Evolutionary conservation across 1,140 invertebrate species (phyloP).

Genomic region (Achatina immaculata): DNA sequence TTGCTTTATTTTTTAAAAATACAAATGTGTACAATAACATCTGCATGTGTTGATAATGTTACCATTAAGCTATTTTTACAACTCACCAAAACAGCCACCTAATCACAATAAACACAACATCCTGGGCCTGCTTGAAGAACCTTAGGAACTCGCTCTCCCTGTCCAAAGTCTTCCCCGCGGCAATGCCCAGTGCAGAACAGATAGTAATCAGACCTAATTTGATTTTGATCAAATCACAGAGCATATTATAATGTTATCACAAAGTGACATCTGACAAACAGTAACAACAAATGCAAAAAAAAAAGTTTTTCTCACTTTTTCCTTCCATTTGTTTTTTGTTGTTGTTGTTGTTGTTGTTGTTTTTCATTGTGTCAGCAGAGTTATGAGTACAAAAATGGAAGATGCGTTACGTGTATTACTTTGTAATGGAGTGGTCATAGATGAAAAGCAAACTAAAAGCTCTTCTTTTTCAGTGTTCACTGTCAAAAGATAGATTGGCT

Average conservation of each 20-base stretch:
- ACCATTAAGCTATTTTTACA: too few species aligned
- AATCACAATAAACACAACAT: constrained; percentile 53
- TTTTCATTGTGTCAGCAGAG: too few species aligned
- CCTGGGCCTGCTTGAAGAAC: constrained; percentile 51
- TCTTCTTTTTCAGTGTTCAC: too few species aligned
- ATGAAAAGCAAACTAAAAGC: too few species aligned
- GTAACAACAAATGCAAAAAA: neutral
- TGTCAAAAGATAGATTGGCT: too few species aligned
- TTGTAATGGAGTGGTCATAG: too few species aligned
- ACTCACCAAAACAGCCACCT: constrained; percentile 55
- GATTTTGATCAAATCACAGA: too few species aligned
- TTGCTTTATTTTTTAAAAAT: neutral
- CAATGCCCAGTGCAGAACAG: constrained; percentile 68
- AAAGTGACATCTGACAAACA: neutral
- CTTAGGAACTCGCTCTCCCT: constrained; percentile 55
- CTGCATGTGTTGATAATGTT: neutral
- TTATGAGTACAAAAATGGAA: too few species aligned
- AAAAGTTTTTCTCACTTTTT: too few species aligned
- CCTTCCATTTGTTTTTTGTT: too few species aligned
- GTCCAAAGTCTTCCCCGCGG: constrained; percentile 88
- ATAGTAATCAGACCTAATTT: constrained; percentile 51
- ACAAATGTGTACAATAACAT: neutral
- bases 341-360: too few species aligned
- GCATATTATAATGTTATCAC: neutral
- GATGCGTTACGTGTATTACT: too few species aligned